These are phyloP conservation scores for Aphelenchoides besseyi DNA, from an alignment of 1,140 invertebrate genomes.

Conservation along the genomic window DNA sequence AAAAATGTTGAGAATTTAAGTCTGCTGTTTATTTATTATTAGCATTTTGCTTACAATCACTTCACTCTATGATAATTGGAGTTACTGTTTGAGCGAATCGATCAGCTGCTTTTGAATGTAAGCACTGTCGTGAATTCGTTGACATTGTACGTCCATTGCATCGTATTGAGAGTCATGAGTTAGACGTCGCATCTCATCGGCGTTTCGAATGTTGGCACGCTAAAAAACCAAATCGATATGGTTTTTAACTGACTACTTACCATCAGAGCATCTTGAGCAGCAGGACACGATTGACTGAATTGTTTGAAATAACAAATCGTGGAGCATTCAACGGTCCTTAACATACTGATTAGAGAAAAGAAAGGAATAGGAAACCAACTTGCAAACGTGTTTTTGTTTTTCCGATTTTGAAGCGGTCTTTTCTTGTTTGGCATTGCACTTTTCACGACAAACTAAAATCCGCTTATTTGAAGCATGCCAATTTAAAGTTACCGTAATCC, in stretches of 20 bases:
- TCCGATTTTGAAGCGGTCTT: slow-evolving; percentile 45
- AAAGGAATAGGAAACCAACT: slow-evolving; percentile 26
- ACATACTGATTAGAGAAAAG: slow-evolving; percentile 6
- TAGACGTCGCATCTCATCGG: slow-evolving; percentile 47
- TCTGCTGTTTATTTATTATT: background rate
- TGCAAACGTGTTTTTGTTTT: slow-evolving; percentile 51
- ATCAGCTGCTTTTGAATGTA: slow-evolving; percentile 31
- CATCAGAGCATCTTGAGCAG: slow-evolving; percentile 44
- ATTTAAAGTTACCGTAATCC: slow-evolving; percentile 32
- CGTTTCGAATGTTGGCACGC: slow-evolving; percentile 44
- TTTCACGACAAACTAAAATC: slow-evolving; percentile 41
- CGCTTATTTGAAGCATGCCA: background rate
- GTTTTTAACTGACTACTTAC: slow-evolving; percentile 28
- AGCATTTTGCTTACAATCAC: background rate
- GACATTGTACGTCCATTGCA: slow-evolving; percentile 27
- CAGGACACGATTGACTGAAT: slow-evolving; percentile 45
- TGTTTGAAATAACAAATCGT: slow-evolving; percentile 56
- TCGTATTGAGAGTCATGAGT: slow-evolving; percentile 34
- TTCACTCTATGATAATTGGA: too few relatives aligned
- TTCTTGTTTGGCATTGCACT: slow-evolving; percentile 41
- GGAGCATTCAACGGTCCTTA: slow-evolving; percentile 52
- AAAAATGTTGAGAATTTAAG: background rate
- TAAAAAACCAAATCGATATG: slow-evolving; percentile 21
- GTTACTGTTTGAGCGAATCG: slow-evolving; percentile 5
- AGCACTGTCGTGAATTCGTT: slow-evolving; percentile 32